A percentile compares a stretch with the other conserved stretches of the same genome.
phyloP scores from a whole-genome alignment of 2,888 invertebrate species.

The Schrankia costaestrigalis region DNA sequence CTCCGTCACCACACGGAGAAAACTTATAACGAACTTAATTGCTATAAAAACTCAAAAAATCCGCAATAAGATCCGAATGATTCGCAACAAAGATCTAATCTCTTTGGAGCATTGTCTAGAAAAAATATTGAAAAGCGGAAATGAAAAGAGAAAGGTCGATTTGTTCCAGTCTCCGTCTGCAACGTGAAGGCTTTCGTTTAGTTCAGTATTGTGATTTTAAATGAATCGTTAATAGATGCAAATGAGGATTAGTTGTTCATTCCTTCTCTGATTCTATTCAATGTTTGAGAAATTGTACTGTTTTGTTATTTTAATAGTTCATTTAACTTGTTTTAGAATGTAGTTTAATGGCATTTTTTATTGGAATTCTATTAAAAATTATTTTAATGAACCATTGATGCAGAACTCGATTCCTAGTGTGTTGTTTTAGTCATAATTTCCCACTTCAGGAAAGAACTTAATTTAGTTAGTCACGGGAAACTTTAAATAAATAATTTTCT shows the following conservation, averaged over 20 bases:
- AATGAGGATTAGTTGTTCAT: constrained; percentile 29
- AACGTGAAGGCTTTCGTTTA: constrained; percentile 8
- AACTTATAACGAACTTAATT: neutral
- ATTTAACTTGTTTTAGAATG: no score
- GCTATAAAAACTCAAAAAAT: constrained; percentile 2
- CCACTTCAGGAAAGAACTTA: no score
- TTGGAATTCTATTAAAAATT: no score
- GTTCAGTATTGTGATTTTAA: constrained; percentile 42
- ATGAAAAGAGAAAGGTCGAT: constrained; percentile 50
- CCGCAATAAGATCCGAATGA: constrained; percentile 20
- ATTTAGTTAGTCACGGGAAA: no score
- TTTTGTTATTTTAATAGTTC: constrained; percentile 6
- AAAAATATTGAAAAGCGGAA: constrained; percentile 46
- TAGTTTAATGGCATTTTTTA: no score
- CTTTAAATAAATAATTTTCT: no score
- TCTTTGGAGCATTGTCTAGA: constrained; percentile 33
- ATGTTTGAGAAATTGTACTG: no score
- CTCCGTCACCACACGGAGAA: neutral
- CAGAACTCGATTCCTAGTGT: no score
- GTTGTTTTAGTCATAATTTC: no score
- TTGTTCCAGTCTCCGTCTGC: constrained; percentile 41
- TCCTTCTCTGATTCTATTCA: no score
- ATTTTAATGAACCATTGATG: no score
- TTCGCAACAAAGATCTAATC: constrained; percentile 28
- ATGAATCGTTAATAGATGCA: constrained; percentile 39